phyloP scores from a whole-genome alignment of 2,797 vertebrate species.

The Pantherophis vulpinus region DNA sequence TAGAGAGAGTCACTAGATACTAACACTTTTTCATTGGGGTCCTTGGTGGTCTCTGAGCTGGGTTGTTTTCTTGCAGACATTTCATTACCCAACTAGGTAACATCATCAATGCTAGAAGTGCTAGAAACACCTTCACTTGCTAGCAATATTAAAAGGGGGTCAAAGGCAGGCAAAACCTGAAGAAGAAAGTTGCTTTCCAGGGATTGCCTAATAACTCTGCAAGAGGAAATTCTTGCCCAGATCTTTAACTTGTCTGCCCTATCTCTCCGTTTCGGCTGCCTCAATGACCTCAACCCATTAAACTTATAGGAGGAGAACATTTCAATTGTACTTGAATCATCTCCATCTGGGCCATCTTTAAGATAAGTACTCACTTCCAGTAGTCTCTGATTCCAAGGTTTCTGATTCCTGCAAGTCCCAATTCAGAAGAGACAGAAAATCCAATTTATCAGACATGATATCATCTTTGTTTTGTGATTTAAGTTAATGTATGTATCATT shows the following conservation, averaged over 20 bases:
- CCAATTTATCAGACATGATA: neutral
- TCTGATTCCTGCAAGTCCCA: neutral
- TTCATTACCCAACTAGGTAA: neutral
- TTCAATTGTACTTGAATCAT: neutral
- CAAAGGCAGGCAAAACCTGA: neutral
- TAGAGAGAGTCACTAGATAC: neutral
- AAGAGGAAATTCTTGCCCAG: neutral
- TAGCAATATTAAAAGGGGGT: neutral
- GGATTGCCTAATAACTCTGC: neutral
- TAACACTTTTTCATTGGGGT: neutral
- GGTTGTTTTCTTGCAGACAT: neutral
- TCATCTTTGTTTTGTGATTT: conserved; percentile 18
- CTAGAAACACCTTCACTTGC: neutral
- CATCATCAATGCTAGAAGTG: neutral
- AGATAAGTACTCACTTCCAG: neutral
- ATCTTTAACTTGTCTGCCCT: neutral
- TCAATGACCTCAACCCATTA: neutral
- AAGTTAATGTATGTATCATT: conserved; percentile 12
- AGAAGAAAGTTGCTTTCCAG: neutral
- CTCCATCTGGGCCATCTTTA: neutral
- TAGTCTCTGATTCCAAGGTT: neutral
- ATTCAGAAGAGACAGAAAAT: neutral
- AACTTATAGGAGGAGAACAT: neutral
- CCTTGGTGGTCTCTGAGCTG: neutral
- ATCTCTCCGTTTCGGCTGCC: neutral